phyloP scores from a whole-genome alignment of 1,140 invertebrate genomes.

The Metopolophium dirhodum region DNA sequence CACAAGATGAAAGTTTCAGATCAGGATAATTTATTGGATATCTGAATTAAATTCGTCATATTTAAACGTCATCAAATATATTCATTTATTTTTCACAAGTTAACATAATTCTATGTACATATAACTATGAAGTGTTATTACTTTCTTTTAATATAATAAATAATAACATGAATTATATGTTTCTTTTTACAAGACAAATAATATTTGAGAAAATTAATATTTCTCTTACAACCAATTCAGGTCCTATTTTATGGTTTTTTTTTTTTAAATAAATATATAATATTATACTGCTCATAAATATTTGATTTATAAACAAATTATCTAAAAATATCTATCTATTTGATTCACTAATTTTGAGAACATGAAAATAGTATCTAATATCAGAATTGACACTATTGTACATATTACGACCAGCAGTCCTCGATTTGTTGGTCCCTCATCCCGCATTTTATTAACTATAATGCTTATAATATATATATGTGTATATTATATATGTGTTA shows the following conservation, averaged over 20 bases:
- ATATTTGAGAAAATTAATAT: not conserved
- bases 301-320: constrained; percentile 16
- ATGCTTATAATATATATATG: not conserved
- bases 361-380: constrained; percentile 40
- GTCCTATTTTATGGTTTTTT: not conserved
- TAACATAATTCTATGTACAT: constrained; percentile 32
- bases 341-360: not conserved
- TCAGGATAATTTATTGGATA: not conserved
- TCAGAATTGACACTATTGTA: constrained; percentile 36
- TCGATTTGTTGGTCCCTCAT: constrained; percentile 24
- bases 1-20: not conserved
- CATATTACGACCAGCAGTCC: not conserved
- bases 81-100: constrained; percentile 34
- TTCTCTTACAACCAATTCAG: not conserved
- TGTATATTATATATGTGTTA: not conserved
- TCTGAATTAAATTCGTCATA: not conserved
- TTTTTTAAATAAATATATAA: not conserved
- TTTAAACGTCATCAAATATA: constrained; percentile 36
- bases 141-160: not conserved
- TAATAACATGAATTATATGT: constrained; percentile 2
- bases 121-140: not conserved
- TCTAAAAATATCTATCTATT: constrained; percentile 45
- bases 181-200: not conserved
- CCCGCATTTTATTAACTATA: not conserved
- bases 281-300: not conserved